A percentile compares a stretch with the other conserved stretches of the same genome.
Evolutionary conservation across 2,888 invertebrate species (phyloP).

Genomic region (Zaprionus obscuricornis): DNA sequence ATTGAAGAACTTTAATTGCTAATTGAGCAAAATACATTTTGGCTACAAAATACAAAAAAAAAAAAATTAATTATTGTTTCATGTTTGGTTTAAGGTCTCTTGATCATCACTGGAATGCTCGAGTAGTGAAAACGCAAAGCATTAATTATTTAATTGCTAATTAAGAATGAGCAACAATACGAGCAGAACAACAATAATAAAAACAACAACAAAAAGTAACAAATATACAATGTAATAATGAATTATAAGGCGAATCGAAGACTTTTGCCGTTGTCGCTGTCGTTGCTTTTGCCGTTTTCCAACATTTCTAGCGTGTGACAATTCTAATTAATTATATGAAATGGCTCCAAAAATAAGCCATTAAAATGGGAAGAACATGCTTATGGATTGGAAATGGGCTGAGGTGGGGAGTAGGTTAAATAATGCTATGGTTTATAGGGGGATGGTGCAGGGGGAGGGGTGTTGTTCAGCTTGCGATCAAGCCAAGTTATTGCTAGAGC

Average conservation of each 20-base stretch:
- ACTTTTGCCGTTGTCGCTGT: constrained; percentile 39
- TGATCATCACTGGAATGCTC: constrained; percentile 28
- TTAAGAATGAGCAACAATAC: constrained; percentile 62
- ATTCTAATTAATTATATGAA: constrained; percentile 77
- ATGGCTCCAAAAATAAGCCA: constrained; percentile 69
- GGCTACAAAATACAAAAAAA: constrained; percentile 37
- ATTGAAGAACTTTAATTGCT: constrained; percentile 69
- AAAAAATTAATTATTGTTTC: constrained; percentile 70
- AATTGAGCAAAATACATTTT: constrained; percentile 69
- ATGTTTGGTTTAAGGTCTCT: constrained; percentile 54
- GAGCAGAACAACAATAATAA: constrained; percentile 11
- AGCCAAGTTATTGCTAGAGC: constrained; percentile 8
- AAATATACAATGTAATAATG: constrained; percentile 53
- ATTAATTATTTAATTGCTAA: constrained; percentile 79
- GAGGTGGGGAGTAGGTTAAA: not conserved
- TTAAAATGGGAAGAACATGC: constrained; percentile 40
- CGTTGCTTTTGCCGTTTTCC: constrained; percentile 4
- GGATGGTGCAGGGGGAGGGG: not conserved
- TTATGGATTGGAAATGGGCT: not conserved
- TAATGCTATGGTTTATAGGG: too few species aligned
- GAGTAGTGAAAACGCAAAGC: constrained; percentile 63
- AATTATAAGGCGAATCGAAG: constrained; percentile 72
- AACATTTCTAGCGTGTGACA: constrained; percentile 73
- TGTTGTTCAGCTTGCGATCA: constrained; percentile 4
- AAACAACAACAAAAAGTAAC: constrained; percentile 27